Percentiles rank a stretch among this genome's conserved stretches.
phyloP scores from a whole-genome alignment of 2,888 invertebrate species.

The Nomada ferruginata region DNA sequence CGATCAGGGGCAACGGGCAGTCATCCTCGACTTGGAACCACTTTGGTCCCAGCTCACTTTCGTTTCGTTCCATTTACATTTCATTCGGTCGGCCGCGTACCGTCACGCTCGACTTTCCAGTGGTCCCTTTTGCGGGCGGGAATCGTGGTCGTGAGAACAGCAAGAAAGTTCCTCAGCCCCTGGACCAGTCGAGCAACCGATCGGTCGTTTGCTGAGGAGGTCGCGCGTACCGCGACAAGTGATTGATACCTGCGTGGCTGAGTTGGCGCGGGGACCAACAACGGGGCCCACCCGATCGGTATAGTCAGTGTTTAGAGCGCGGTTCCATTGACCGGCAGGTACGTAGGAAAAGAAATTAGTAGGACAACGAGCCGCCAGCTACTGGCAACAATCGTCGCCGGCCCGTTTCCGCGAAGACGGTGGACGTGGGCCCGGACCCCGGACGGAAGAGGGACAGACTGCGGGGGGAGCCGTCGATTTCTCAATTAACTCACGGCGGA shows the following conservation, averaged over 20 bases:
- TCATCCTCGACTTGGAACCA: neutral
- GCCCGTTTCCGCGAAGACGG: neutral
- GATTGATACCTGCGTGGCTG: too few relatives aligned
- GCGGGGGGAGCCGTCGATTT: conserved; percentile 55
- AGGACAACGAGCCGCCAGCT: conserved; percentile 13
- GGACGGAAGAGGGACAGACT: neutral
- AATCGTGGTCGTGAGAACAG: neutral
- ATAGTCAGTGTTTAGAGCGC: neutral
- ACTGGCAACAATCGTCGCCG: neutral
- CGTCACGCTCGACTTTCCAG: neutral
- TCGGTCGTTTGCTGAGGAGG: too few relatives aligned
- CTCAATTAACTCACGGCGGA: conserved; percentile 56
- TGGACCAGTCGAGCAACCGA: too few relatives aligned
- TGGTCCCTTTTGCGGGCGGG: neutral
- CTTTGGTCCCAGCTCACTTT: conserved; percentile 16
- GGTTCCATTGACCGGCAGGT: neutral
- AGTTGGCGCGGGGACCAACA: too few relatives aligned
- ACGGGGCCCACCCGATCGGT: too few relatives aligned
- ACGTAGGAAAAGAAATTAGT: neutral
- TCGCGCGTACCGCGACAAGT: too few relatives aligned
- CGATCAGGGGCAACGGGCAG: conserved; percentile 44
- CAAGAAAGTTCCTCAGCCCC: neutral
- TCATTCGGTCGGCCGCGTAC: neutral
- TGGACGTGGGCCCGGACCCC: neutral
- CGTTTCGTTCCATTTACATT: conserved; percentile 31